Evolutionary conservation across 2,113 vertebrate species (phyloP), one percentile per base, ranked within the genome.

Genomic region (Hemibates koningsi): DNA sequence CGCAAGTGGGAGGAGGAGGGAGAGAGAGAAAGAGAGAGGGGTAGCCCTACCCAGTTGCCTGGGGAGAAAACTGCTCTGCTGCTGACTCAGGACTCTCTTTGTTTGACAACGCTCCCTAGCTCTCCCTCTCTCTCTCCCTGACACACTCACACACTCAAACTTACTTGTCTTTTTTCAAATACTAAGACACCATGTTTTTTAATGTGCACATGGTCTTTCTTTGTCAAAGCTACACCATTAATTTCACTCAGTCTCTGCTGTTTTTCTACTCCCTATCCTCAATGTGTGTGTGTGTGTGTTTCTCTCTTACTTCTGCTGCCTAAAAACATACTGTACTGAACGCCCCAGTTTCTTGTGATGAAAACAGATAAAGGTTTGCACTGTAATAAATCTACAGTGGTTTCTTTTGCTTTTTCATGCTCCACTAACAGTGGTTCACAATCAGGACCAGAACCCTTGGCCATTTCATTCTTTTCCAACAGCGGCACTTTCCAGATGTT

Each of bases 21-120:
- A 71, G 56, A 83, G 90, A 59, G 86, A 63, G 86, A 48, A 85
- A 53, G 85, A 85, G 88, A 88, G 91, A 68, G 83, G 80, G 86
- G 86, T 86, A 95, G 94, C 95, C 95, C 95, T 93, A 95, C 95
- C 94, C 95, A 95, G 96, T 95, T 96, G 96, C 95, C 95, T 96
- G 95, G 95, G 94, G 96, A 95, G 96, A 96, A 96, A 95, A 95
- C 95, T 94, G 95, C 89, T 94, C 88, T 94, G 95, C 93, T 96
- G 95, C 97, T 97, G 97, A 97, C 96, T 97, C 97, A 97, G 97
- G 96, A 96, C 95, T 97, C 96, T 97, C 96, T 97, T 97, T 97
- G 96, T 97, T 96, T 97, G 94, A 93, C 95, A 95, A 95, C 91
- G 90, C 94, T 94, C 95, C 83, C 94, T 86, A 86, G 13, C 90